Percentiles rank a stretch among this genome's conserved stretches.
These are phyloP conservation scores for Piscicola geometra DNA, from an alignment of 2,888 invertebrate species.

Conservation along the genomic window DNA sequence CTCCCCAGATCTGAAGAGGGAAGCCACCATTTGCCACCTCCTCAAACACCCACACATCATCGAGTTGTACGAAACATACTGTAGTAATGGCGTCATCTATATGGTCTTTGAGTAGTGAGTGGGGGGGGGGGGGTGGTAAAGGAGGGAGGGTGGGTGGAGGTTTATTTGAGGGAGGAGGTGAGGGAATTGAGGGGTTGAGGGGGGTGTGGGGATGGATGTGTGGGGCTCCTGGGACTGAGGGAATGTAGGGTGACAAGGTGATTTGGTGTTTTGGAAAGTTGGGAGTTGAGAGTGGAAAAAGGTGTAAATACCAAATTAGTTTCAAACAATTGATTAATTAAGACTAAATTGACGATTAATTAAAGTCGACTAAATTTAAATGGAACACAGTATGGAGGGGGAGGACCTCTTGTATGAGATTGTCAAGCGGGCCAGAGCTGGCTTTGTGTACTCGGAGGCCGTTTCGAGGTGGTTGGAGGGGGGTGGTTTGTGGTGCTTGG, in stretches of 20 bases:
- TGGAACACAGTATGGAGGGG: conserved; percentile 65
- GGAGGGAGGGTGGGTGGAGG: too few species aligned
- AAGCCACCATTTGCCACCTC: conserved; percentile 89
- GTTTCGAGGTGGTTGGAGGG: conserved; percentile 67
- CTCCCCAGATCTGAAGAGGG: conserved; percentile 84
- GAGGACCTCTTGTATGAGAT: conserved; percentile 97
- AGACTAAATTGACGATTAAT: too few species aligned
- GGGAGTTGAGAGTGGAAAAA: too few species aligned
- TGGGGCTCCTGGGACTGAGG: background rate
- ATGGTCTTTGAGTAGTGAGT: conserved; percentile 99
- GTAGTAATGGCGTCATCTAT: conserved; percentile 95
- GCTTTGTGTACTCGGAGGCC: conserved; percentile 98
- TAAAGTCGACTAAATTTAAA: too few species aligned
- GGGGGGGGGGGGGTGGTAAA: background rate
- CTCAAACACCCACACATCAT: conserved; percentile 97
- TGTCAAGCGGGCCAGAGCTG: conserved; percentile 86
- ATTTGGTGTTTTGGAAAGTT: too few species aligned
- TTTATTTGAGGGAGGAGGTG: too few species aligned
- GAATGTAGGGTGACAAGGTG: too few species aligned
- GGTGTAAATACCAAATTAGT: too few species aligned
- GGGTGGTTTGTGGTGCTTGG: background rate
- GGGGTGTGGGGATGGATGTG: background rate
- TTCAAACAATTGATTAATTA: too few species aligned
- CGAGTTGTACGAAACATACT: conserved; percentile 93
- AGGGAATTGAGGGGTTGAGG: too few species aligned